Percentiles rank a stretch among this genome's conserved stretches.
Conservation (phyloP, 2,888 invertebrate genomes). For the Quadroppia sp. region DNA sequence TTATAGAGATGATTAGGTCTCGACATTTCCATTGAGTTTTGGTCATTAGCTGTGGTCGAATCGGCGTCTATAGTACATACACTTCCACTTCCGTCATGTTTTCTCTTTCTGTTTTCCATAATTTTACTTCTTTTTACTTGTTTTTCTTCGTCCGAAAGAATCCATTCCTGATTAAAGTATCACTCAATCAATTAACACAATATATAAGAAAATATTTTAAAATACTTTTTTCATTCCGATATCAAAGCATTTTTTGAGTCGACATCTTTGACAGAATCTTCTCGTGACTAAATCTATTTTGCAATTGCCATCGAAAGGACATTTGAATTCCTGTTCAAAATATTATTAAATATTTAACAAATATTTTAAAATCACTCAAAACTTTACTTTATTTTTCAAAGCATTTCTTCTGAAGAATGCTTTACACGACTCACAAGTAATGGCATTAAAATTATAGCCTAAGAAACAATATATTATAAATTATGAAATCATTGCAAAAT, state of each 20-base stretch:
- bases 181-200: neutral
- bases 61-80: conserved; percentile 8
- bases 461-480: neutral
- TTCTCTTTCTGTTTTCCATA: conserved; percentile 58
- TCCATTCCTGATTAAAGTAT: conserved; percentile 64
- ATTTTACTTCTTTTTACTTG: conserved; percentile 79
- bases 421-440: conserved; percentile 94
- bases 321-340: conserved; percentile 69
- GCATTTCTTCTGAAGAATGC: conserved; percentile 95
- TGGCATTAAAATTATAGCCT: conserved; percentile 83
- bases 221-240: conserved; percentile 85
- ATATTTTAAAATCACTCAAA: conserved; percentile 6
- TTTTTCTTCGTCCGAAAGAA: conserved; percentile 93
- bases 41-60: neutral
- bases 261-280: conserved; percentile 92
- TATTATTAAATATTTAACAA: neutral
- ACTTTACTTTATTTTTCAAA: conserved; percentile 68
- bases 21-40: neutral
- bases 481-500: neutral
- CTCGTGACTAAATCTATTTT: conserved; percentile 84
- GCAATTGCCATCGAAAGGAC: conserved; percentile 87
- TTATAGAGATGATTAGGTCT: neutral
- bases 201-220: neutral
- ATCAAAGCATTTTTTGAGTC: conserved; percentile 82
- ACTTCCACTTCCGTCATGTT: neutral